Conservation (phyloP, 2,797 vertebrate species). For the Podarcis siculus region DNA sequence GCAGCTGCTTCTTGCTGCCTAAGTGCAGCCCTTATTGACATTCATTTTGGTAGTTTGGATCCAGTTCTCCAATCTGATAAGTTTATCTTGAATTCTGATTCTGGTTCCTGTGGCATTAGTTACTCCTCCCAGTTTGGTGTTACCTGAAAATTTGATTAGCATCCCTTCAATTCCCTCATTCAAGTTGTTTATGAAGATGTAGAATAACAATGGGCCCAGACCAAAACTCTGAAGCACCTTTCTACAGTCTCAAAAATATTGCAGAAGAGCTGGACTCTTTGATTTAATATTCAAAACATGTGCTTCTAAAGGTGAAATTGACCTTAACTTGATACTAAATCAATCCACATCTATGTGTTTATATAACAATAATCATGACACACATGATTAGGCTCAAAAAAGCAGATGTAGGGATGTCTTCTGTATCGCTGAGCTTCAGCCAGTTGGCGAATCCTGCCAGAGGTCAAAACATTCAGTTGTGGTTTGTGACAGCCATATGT, state of each 20-base stretch:
- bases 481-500: background rate
- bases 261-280: background rate
- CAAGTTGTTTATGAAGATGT: too few species aligned
- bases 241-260: background rate
- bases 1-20: too few species aligned
- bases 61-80: too few species aligned
- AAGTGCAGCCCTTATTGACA: too few species aligned
- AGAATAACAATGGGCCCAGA: too few species aligned
- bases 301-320: slow-evolving; percentile 1
- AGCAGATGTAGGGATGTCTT: rapidly evolving
- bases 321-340: background rate
- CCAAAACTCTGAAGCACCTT: too few species aligned
- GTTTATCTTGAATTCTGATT: too few species aligned
- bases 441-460: background rate
- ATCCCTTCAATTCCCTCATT: too few species aligned
- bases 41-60: too few species aligned
- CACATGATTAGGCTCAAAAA: background rate
- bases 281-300: background rate
- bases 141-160: too few species aligned
- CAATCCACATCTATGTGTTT: background rate
- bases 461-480: background rate
- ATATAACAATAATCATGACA: background rate
- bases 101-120: too few species aligned
- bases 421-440: background rate
- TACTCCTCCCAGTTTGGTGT: too few species aligned